Percentiles rank a stretch among this genome's conserved stretches.
Evolutionary conservation across 2,888 invertebrate species (phyloP).

Genomic region (Bhutanitis thaidina): DNA sequence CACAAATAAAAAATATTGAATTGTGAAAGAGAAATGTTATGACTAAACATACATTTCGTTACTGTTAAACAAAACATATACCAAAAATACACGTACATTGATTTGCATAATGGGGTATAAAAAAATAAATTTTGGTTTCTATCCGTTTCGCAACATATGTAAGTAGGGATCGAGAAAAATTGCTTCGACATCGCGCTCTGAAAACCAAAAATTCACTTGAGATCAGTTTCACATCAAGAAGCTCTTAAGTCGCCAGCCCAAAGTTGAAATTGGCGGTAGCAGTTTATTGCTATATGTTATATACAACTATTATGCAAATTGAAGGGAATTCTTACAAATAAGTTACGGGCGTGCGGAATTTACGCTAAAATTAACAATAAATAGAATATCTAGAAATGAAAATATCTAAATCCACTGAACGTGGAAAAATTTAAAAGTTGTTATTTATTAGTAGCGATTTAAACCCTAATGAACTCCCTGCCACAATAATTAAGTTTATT

Average conservation of each 20-base stretch:
- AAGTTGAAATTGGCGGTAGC: neutral
- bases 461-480: no score
- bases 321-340: neutral
- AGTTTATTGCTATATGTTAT: neutral
- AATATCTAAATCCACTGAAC: no score
- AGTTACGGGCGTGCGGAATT: neutral
- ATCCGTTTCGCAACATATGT: constrained; percentile 15
- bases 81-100: neutral
- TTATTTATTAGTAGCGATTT: no score
- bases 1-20: no score
- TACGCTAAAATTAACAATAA: neutral
- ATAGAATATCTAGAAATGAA: no score
- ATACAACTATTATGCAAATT: neutral
- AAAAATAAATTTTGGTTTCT: constrained; percentile 9
- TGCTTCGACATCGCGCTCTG: constrained; percentile 5
- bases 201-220: constrained; percentile 4
- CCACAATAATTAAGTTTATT: neutral
- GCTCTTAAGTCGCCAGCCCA: neutral
- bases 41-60: neutral
- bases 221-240: neutral
- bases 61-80: neutral
- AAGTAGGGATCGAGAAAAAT: constrained; percentile 16
- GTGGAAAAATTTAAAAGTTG: no score
- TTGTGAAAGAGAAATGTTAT: no score
- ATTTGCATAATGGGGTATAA: constrained; percentile 10